These are phyloP conservation scores for Saccopteryx bilineata DNA, from an alignment of 2,113 vertebrate genomes.

Conservation along the genomic window DNA sequence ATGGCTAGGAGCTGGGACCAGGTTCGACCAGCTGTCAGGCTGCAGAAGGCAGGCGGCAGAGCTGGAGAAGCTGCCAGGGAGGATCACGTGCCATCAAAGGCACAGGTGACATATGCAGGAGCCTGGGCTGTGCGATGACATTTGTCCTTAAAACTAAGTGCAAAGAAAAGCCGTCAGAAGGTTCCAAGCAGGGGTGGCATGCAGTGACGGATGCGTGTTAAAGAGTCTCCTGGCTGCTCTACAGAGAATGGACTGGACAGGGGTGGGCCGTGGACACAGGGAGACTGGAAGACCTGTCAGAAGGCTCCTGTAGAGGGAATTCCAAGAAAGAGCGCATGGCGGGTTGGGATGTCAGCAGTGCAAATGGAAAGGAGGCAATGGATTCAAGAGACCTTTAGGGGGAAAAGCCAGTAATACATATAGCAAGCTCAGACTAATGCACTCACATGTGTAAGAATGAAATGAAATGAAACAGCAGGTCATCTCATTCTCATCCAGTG, in stretches of 20 bases:
- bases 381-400: not conserved
- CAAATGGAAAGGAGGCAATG: not conserved
- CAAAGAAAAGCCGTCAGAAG: not conserved
- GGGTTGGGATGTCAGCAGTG: too few species aligned
- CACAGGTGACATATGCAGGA: not conserved
- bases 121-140: not conserved
- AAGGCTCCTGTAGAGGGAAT: not conserved
- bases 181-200: fast-evolving
- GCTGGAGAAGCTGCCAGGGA: not conserved
- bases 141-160: not conserved
- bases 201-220: not conserved
- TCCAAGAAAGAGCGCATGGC: not conserved
- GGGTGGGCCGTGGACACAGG: not conserved
- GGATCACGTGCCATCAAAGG: not conserved
- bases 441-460: not conserved
- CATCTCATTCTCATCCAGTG: fast-evolving
- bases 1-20: not conserved
- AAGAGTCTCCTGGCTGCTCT: not conserved
- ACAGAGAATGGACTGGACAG: not conserved
- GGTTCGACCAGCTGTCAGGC: not conserved
- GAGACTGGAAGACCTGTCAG: not conserved
- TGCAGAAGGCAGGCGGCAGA: too few species aligned
- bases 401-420: not conserved
- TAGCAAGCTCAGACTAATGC: too few species aligned
- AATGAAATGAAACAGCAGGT: fast-evolving